Percentiles rank a stretch among this genome's conserved stretches.
Conservation (phyloP, 2,113 vertebrate genomes). For the Sciurus niger region DNA sequence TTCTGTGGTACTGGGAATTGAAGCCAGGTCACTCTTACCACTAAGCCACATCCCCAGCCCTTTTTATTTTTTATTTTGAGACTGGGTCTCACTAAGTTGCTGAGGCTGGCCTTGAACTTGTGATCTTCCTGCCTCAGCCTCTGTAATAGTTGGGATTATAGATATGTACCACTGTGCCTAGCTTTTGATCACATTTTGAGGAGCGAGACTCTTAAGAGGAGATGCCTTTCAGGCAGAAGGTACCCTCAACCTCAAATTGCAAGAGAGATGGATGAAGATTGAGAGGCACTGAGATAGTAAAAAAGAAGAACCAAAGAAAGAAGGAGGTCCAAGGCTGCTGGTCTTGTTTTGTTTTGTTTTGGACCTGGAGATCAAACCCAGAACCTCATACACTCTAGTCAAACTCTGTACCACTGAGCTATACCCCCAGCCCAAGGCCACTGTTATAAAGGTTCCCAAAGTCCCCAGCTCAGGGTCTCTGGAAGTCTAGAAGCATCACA, state of each 20-base stretch:
- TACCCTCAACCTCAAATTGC: neutral
- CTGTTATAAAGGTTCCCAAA: neutral
- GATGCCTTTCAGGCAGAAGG: neutral
- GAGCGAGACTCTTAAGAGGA: neutral
- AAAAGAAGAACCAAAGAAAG: neutral
- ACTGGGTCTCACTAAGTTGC: neutral
- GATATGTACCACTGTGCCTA: neutral
- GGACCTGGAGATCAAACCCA: neutral
- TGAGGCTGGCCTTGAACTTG: neutral
- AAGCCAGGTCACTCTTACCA: neutral
- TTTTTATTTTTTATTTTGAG: neutral
- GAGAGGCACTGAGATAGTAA: neutral
- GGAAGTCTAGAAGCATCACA: neutral
- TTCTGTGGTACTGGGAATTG: neutral
- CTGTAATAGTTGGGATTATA: neutral
- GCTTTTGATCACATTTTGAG: neutral
- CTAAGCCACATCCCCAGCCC: neutral
- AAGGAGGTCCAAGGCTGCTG: neutral
- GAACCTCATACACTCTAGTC: neutral
- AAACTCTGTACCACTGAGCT: neutral
- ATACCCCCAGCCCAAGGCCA: neutral
- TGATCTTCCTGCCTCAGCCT: neutral
- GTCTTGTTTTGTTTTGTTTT: neutral
- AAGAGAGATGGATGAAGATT: conserved; percentile 24
- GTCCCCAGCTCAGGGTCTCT: neutral